Evolutionary conservation across 2,113 vertebrate genomes (phyloP).

Genomic region (Actinemys pallida): DNA sequence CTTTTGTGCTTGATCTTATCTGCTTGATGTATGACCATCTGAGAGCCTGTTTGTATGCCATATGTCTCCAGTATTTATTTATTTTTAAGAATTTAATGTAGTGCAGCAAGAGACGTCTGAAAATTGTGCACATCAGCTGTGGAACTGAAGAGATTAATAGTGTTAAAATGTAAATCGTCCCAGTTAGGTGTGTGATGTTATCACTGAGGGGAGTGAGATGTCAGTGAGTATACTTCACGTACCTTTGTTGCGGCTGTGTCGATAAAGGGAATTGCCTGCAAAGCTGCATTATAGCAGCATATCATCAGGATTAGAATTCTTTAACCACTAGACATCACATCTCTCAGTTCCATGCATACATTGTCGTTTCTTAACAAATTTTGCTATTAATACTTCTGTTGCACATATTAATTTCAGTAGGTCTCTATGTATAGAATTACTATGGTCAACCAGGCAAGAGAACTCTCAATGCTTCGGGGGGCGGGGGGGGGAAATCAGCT

Average conservation of each 20-base stretch:
- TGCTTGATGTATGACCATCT: not conserved
- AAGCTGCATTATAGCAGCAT: not conserved
- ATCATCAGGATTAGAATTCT: fast-evolving
- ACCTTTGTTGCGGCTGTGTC: fast-evolving
- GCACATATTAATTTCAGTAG: not conserved
- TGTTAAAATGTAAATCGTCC: not conserved
- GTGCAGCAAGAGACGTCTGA: not conserved
- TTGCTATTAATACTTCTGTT: not conserved
- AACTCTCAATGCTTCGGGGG: not conserved
- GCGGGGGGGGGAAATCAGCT: not conserved
- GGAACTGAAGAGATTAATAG: not conserved
- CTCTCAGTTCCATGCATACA: not conserved
- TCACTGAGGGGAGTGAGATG: not conserved
- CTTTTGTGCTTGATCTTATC: not conserved
- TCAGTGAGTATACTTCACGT: not conserved
- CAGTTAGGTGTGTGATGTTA: not conserved
- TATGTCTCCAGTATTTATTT: not conserved
- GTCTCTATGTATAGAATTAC: not conserved
- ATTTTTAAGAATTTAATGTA: not conserved
- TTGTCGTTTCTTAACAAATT: not conserved
- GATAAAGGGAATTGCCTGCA: fast-evolving
- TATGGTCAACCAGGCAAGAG: not conserved
- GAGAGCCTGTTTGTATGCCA: not conserved
- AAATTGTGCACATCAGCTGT: not conserved
- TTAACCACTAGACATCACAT: not conserved